Evolutionary conservation across 2,888 invertebrate species (phyloP).

Genomic region (Dasysyrphus albostriatus): DNA sequence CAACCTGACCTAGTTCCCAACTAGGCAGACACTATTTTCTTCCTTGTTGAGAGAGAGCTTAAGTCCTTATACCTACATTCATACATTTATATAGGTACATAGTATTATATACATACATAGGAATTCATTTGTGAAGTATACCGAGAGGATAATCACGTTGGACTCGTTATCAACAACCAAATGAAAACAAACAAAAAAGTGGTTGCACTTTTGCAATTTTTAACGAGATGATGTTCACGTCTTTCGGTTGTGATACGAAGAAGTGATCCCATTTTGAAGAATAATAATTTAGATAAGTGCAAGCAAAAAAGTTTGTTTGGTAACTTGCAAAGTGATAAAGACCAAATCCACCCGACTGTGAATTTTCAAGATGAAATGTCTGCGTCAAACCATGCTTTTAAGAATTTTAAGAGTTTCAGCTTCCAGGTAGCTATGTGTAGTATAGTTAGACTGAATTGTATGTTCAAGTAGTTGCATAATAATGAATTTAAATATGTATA

Average conservation of each 20-base stretch:
- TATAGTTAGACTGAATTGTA: neutral
- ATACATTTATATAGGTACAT: no score
- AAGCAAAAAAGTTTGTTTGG: neutral
- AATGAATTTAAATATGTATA: no score
- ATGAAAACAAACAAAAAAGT: conserved; percentile 15
- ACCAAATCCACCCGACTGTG: neutral
- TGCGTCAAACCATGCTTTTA: neutral
- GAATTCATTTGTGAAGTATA: neutral
- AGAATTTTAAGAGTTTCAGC: neutral
- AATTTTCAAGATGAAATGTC: conserved; percentile 21
- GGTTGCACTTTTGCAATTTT: conserved; percentile 37
- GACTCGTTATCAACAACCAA: conserved; percentile 22
- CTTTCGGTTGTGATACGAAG: neutral
- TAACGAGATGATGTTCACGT: conserved; percentile 50
- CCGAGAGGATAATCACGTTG: conserved; percentile 26
- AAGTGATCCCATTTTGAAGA: conserved; percentile 38
- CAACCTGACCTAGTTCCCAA: conserved; percentile 11
- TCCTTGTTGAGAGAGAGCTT: neutral
- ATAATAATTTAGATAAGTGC: neutral
- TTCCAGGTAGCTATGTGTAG: neutral
- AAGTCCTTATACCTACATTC: neutral
- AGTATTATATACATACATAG: neutral
- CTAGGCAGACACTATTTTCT: neutral
- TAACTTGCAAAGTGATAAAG: neutral
- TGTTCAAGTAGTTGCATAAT: neutral